Base-by-base conservation (phyloP, 2,797 vertebrate genomes). In the Coregonus suidteri region DNA sequence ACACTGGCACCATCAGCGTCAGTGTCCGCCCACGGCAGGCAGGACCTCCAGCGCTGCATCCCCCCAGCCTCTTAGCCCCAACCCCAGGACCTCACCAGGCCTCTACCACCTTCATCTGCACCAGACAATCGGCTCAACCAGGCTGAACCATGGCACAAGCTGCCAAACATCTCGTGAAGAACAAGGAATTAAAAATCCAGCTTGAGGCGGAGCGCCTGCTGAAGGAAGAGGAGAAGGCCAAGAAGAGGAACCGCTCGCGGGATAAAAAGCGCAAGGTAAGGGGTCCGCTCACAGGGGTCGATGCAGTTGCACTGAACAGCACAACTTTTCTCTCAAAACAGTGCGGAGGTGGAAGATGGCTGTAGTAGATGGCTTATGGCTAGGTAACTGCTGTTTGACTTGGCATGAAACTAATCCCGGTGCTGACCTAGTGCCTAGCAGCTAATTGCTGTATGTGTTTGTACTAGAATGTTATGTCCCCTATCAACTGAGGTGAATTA, bases 231-330 rank as follows among this genome's bases (percentile, higher is more conserved):
- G 93, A 96, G 81, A 96, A 90, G 83, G 93, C 90, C 83, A 98
- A 96, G 93, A 96, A 95, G 90, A 94, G 97, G 88, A 99, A 96
- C 92, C 97, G 97, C 84, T 99, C 97, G 52, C 95, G 97, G 88
- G 98, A 99, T 91, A 95, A 98, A 84, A 99, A 98, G 91, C 98
- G 96, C 91, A 99, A 99, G 97, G 98, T 99, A 94, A 89, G 90
- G 88, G 84, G 86, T 86, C 83, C 75, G 75, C 81, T 84, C 82
- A 81, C 87, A 90, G 88, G 86, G 88, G 82, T 70, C 54, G 86
- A 80, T 0, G 52, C 83, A 47, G 41, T 2, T 1, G n/a, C n/a
- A 30, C 3, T 65, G 62, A 59, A 59, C 15, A 59, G 56, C 76
- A 83, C 81, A 47, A 47, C 41, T 84, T 77, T 67, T 83, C 71